Conservation (phyloP, 2,888 invertebrate species). For the Drosophila acutilabella region DNA sequence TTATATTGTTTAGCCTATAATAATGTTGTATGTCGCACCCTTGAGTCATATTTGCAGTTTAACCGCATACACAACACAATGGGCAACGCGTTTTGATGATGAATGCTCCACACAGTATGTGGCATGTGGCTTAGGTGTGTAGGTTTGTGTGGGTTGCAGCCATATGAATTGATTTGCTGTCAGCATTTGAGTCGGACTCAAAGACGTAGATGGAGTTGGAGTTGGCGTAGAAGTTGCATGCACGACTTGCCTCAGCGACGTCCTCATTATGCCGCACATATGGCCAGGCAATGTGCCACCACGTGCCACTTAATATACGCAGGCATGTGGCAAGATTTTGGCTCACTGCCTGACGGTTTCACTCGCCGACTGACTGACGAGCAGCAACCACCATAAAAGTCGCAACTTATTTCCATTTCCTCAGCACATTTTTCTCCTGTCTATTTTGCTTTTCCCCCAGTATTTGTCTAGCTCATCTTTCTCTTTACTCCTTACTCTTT, state of each 20-base stretch:
- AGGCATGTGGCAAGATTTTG: conserved; percentile 74
- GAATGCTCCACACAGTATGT: conserved; percentile 52
- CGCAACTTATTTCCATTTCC: conserved; percentile 29
- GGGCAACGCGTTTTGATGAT: conserved; percentile 59
- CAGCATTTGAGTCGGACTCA: conserved; percentile 43
- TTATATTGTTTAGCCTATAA: conserved; percentile 32
- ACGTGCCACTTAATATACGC: conserved; percentile 78
- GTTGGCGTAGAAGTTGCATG: conserved; percentile 53
- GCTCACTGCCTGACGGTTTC: conserved; percentile 35
- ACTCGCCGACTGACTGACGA: conserved; percentile 8
- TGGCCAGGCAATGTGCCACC: conserved; percentile 63
- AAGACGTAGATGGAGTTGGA: not conserved
- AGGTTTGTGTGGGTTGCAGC: conserved; percentile 22
- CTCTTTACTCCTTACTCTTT: not conserved
- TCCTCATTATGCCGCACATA: conserved; percentile 78
- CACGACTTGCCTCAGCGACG: conserved; percentile 69
- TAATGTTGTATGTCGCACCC: conserved; percentile 63
- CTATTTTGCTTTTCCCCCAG: not conserved
- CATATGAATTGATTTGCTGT: conserved; percentile 80
- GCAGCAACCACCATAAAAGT: conserved; percentile 28
- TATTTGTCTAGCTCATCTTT: conserved; percentile 37
- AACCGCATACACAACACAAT: conserved; percentile 66
- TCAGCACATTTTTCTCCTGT: conserved; percentile 6
- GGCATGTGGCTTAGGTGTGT: not conserved
- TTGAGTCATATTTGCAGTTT: conserved; percentile 74